These are phyloP conservation scores for Lymantria monacha DNA, from an alignment of 2,888 invertebrate genomes.

Conservation along the genomic window DNA sequence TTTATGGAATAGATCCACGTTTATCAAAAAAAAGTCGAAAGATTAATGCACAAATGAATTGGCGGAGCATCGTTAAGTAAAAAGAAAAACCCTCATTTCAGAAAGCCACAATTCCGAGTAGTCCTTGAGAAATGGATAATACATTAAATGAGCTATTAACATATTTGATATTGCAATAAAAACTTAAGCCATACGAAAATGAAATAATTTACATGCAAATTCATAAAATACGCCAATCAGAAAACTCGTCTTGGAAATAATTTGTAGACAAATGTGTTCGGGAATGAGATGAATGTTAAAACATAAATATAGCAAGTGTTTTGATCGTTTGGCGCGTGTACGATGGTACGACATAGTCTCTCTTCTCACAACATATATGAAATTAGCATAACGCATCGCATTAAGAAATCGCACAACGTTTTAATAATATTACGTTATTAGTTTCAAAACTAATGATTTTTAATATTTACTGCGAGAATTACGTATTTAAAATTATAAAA, in stretches of 20 bases:
- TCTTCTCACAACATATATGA: not conserved
- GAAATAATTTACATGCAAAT: not conserved
- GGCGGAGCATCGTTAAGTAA: too few species aligned
- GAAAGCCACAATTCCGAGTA: too few species aligned
- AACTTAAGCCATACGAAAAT: not conserved
- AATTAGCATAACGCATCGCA: not conserved
- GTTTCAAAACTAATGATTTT: too few species aligned
- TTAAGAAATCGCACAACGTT: not conserved
- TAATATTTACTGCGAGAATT: too few species aligned
- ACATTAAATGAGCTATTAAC: too few species aligned
- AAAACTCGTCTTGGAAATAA: constrained; percentile 9
- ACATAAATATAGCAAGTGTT: constrained; percentile 10
- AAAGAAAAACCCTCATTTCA: too few species aligned
- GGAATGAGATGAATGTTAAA: constrained; percentile 11
- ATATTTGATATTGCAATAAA: not conserved
- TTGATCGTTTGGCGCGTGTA: constrained; percentile 3
- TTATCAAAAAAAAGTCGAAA: too few species aligned
- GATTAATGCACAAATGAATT: too few species aligned
- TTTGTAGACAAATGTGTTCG: constrained; percentile 16
- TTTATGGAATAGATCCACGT: too few species aligned
- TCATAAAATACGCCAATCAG: constrained; percentile 2
- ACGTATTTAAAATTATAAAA: too few species aligned
- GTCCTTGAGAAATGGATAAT: too few species aligned
- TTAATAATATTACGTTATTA: not conserved
- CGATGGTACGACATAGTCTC: constrained; percentile 3